Conservation (phyloP, 2,113 vertebrate species). For the Coreoperca whiteheadi region DNA sequence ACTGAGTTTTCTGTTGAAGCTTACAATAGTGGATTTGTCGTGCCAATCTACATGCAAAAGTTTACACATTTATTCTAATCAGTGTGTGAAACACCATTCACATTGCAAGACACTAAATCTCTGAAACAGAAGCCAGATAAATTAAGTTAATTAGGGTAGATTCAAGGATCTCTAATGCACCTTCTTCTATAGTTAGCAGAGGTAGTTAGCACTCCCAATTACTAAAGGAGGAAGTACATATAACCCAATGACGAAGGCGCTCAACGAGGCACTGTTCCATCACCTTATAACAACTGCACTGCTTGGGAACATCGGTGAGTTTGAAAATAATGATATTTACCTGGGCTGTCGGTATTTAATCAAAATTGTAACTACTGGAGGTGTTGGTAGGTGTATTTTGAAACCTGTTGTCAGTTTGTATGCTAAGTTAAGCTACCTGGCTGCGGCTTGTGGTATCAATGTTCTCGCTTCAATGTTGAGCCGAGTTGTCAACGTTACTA, state of each 20-base stretch:
- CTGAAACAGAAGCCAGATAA: background rate
- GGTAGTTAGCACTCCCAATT: no score
- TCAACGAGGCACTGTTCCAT: background rate
- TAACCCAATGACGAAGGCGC: background rate
- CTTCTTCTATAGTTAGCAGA: background rate
- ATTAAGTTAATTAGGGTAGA: background rate
- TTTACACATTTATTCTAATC: constrained; percentile 4
- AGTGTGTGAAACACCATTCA: background rate
- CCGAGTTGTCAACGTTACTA: background rate
- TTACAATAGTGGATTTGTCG: background rate
- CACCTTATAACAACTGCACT: background rate
- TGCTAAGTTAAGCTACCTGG: background rate
- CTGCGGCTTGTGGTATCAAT: background rate
- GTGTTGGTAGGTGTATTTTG: background rate
- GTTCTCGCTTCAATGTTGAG: no score
- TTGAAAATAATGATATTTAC: no score
- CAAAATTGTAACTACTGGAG: background rate
- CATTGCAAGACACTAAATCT: background rate
- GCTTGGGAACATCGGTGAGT: background rate
- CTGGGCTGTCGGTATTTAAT: background rate
- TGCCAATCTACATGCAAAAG: background rate
- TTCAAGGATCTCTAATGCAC: background rate
- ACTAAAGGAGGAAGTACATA: no score
- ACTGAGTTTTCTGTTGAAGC: background rate
- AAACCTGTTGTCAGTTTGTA: background rate